Base-by-base conservation (phyloP, 2,888 invertebrate species). In the Andrena fulva region DNA sequence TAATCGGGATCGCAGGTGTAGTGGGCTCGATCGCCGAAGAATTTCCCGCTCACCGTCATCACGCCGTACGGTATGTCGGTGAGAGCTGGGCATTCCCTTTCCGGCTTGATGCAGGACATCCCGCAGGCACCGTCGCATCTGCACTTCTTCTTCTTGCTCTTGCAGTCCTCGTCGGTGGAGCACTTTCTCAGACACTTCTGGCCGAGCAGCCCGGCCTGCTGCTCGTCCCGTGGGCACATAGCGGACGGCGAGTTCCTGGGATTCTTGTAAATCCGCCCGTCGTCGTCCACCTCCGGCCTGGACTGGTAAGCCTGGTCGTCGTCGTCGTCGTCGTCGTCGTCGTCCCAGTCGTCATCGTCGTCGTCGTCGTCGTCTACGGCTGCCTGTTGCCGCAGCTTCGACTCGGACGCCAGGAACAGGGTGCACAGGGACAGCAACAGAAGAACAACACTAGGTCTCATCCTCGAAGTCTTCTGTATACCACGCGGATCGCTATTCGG, bases 101-200 rank as follows among this genome's bases (percentile, higher is more conserved):
- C 98, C 95, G 98, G 99, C 94, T 99, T 99, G 89, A 99, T 98
- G 94, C 99, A 99, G 72, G 99, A 99, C 96, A 98, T 97, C 77
- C 99, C 99, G 92, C 99, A 99, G 1, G 97, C 96, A 66, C 99
- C 99, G 93, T 99, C 99, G 93, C 99, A 99, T 84, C 99, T 95
- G 93, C 99, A 99, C 93, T 98, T 97, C 95, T 99, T 99, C 95
- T 98, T 98, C 94, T 98, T 97, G 93, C 99, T 99, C 94, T 98
- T 98, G 94, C 99, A 99, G 94, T 99, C 99, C 92, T 97, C 97
- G 92, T 99, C 98, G 0, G 97, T 97, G 0, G 97, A 98, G 93
- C 99, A 99, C 93, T 98, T 98, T 84, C 98, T 96, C 82, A 98
- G 95, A 94, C 99, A 99, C 92, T 97, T 97, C 92, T 98, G 98